These are phyloP conservation scores for Mactromeris polynyma DNA, from an alignment of 2,888 invertebrate genomes.

Conservation along the genomic window DNA sequence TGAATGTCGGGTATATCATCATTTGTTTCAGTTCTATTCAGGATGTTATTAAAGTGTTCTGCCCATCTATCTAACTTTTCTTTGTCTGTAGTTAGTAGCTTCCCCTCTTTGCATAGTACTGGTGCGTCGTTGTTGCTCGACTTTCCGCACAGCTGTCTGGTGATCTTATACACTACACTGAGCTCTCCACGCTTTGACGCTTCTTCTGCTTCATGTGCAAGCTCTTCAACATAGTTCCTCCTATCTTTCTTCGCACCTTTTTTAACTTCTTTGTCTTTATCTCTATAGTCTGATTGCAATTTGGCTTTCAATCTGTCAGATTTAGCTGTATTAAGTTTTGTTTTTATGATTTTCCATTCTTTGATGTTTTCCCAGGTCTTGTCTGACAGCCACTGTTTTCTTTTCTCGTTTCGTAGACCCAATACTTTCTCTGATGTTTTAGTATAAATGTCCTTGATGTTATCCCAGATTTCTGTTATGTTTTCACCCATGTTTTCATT, in stretches of 20 bases:
- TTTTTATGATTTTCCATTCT: neutral
- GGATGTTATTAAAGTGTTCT: too few relatives aligned
- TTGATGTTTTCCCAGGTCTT: neutral
- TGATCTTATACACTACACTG: neutral
- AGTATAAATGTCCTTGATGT: neutral
- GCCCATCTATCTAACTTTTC: too few relatives aligned
- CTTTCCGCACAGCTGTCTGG: too few relatives aligned
- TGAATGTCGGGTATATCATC: too few relatives aligned
- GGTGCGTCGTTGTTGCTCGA: too few relatives aligned
- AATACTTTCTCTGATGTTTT: neutral
- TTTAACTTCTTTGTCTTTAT: too few relatives aligned
- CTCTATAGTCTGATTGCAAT: too few relatives aligned
- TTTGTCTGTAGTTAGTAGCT: too few relatives aligned
- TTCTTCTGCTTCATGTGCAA: slow-evolving; percentile 16
- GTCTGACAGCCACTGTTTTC: neutral
- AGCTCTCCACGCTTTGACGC: slow-evolving; percentile 21
- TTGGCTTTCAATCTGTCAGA: too few relatives aligned
- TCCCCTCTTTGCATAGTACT: too few relatives aligned
- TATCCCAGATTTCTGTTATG: too few relatives aligned
- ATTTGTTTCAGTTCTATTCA: too few relatives aligned
- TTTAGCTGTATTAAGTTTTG: neutral
- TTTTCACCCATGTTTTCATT: neutral
- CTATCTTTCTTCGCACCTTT: slow-evolving; percentile 40
- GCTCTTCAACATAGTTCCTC: neutral
- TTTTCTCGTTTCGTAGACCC: neutral